Percentiles rank a stretch among this genome's conserved stretches.
Conservation (phyloP, 2,797 vertebrate species). For the Gobionotothen gibberifrons region DNA sequence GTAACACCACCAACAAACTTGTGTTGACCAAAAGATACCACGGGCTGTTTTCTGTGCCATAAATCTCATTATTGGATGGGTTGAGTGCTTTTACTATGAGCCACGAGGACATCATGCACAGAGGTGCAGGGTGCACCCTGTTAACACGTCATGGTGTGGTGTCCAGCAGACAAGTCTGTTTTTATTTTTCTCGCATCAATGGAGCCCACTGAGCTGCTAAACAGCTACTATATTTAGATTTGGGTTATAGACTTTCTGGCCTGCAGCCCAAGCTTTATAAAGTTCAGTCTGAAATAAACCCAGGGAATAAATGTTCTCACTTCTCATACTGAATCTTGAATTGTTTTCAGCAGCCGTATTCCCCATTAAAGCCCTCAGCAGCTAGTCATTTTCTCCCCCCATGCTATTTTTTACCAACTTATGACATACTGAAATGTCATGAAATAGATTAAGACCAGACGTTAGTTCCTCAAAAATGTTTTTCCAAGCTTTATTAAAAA, state of each 20-base stretch:
- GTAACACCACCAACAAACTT: neutral
- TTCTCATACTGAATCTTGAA: neutral
- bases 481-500: conserved; percentile 41
- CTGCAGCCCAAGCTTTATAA: conserved; percentile 7
- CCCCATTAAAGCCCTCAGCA: neutral
- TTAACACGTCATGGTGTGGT: conserved; percentile 73
- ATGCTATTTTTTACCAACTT: conserved; percentile 14
- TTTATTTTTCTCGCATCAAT: conserved; percentile 74
- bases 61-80: conserved; percentile 56
- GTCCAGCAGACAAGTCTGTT: conserved; percentile 70
- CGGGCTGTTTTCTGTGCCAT: neutral
- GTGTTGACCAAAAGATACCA: conserved; percentile 12
- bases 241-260: conserved; percentile 47
- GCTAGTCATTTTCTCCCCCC: neutral
- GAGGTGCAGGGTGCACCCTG: conserved; percentile 55
- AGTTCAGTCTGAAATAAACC: conserved; percentile 17
- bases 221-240: conserved; percentile 74
- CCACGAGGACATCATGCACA: conserved; percentile 60
- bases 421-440: neutral
- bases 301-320: neutral
- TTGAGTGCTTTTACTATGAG: conserved; percentile 37
- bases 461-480: neutral
- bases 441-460: conserved; percentile 2
- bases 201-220: conserved; percentile 65
- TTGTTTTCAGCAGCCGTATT: conserved; percentile 1